These are phyloP conservation scores for Arrhopalites spinosus DNA, from an alignment of 2,888 invertebrate species.

Conservation along the genomic window DNA sequence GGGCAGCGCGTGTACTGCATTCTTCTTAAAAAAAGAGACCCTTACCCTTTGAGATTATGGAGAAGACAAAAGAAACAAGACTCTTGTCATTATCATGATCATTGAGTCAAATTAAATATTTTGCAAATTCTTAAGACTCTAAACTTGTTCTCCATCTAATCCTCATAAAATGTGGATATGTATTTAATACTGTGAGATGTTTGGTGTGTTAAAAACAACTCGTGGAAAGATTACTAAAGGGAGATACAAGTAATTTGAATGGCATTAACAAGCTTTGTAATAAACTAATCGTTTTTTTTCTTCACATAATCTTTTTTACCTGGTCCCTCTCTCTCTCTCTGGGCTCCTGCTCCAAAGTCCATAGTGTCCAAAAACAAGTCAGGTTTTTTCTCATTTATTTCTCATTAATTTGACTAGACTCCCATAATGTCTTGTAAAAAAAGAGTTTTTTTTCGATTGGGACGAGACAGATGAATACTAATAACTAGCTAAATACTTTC, in stretches of 20 bases:
- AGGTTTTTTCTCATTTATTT: slow-evolving; percentile 17
- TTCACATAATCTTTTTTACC: not conserved
- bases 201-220: too few species aligned
- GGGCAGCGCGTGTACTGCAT: too few species aligned
- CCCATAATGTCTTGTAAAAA: not conserved
- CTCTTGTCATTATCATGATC: too few species aligned
- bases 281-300: slow-evolving; percentile 6
- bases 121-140: not conserved
- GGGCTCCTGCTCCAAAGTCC: not conserved
- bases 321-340: not conserved
- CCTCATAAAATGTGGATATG: not conserved
- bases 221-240: not conserved
- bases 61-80: too few species aligned
- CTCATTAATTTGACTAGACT: slow-evolving; percentile 6
- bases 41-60: too few species aligned
- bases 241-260: slow-evolving; percentile 14
- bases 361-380: slow-evolving; percentile 16
- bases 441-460: not conserved
- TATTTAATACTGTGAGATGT: not conserved
- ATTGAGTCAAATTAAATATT: not conserved
- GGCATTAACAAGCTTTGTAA: slow-evolving; percentile 2
- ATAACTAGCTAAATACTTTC: not conserved
- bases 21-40: too few species aligned
- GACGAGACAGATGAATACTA: not conserved
- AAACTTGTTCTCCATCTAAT: not conserved